Conservation (phyloP, 2,888 invertebrate genomes). For the Nomada fabriciana region DNA sequence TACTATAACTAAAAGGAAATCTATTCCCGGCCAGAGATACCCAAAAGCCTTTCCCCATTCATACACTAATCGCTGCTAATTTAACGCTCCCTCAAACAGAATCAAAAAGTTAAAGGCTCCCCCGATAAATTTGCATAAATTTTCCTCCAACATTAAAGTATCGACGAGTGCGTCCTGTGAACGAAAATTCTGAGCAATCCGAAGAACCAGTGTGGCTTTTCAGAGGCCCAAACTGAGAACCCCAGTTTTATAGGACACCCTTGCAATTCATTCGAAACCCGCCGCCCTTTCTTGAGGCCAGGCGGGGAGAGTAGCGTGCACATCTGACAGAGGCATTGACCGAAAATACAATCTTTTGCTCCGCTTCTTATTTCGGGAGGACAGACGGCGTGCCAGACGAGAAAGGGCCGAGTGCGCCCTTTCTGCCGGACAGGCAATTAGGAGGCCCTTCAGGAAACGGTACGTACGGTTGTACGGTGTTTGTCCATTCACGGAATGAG, state of each 20-base stretch:
- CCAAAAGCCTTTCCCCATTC: no score
- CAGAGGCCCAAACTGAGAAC: slow-evolving; percentile 53
- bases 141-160: no score
- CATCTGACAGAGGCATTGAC: slow-evolving; percentile 78
- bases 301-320: slow-evolving; percentile 52
- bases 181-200: no score
- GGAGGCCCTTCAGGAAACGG: slow-evolving; percentile 60
- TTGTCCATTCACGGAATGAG: slow-evolving; percentile 46
- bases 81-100: no score
- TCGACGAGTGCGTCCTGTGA: no score
- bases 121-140: no score
- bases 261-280: slow-evolving; percentile 68
- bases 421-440: slow-evolving; percentile 65
- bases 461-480: slow-evolving; percentile 30
- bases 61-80: no score
- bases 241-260: slow-evolving; percentile 66
- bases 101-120: no score
- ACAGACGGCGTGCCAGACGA: slow-evolving; percentile 67
- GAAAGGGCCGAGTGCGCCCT: slow-evolving; percentile 53
- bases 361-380: slow-evolving; percentile 64
- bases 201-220: not conserved
- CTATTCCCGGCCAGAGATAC: no score
- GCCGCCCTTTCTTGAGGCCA: slow-evolving; percentile 56
- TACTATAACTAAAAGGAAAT: no score
- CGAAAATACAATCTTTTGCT: slow-evolving; percentile 76